Evolutionary conservation across 1,140 invertebrate species (phyloP).

Genomic region (fruit fly (Drosophila melanogaster)): Release_6_plus_ISO1_MT NT_033779.5:17315501-17316000

Average conservation of each 20-base stretch:
- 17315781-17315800: constrained; percentile 11
- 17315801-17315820: background rate
- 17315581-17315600: constrained; percentile 79
- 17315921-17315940: constrained; percentile 41
- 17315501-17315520: constrained; percentile 24
- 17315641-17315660: background rate
- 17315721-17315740: too few relatives aligned
- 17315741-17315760: too few relatives aligned
- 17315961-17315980: constrained; percentile 50
- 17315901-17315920: constrained; percentile 73
- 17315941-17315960: constrained; percentile 28
- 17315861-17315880: constrained; percentile 73
- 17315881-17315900: constrained; percentile 56
- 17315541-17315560: constrained; percentile 78
- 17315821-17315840: constrained; percentile 23
- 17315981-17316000: constrained; percentile 23
- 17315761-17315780: too few relatives aligned
- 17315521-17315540: constrained; percentile 16
- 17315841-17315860: constrained; percentile 48
- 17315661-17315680: background rate
- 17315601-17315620: constrained; percentile 61
- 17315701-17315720: background rate
- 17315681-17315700: background rate
- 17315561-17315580: constrained; percentile 54
- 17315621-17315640: too few relatives aligned